These are phyloP conservation scores for Balanococcus diminutus DNA, from an alignment of 2,888 invertebrate species.

Conservation along the genomic window DNA sequence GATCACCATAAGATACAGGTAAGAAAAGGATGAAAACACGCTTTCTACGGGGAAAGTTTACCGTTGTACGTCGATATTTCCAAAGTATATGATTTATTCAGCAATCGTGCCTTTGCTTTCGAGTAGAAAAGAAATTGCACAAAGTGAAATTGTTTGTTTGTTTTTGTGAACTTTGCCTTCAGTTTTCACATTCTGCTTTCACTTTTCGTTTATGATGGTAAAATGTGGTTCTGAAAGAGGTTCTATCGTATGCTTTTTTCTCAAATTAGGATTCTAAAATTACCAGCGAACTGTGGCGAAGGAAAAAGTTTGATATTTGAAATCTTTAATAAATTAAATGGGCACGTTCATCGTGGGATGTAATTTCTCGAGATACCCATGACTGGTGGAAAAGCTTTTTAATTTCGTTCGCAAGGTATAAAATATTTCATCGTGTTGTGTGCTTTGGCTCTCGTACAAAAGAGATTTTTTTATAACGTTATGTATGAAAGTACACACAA, in stretches of 20 bases:
- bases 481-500: no score
- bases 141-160: slow-evolving; percentile 1
- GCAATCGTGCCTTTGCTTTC: not conserved
- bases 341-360: not conserved
- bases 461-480: not conserved
- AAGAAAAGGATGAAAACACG: not conserved
- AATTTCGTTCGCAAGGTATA: not conserved
- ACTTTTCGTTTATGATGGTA: not conserved
- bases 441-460: not conserved
- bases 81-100: not conserved
- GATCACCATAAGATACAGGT: not conserved
- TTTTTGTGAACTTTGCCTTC: not conserved
- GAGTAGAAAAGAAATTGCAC: not conserved
- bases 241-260: not conserved
- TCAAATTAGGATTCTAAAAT: not conserved
- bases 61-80: not conserved
- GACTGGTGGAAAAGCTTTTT: not conserved
- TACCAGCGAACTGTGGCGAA: not conserved
- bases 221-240: not conserved
- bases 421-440: not conserved
- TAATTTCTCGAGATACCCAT: not conserved
- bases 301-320: not conserved
- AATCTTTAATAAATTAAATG: slow-evolving; percentile 22
- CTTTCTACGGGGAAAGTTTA: not conserved
- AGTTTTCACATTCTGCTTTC: not conserved